Evolutionary conservation across 1,140 invertebrate species (phyloP).

Genomic region (Drosophila eugracilis): DNA sequence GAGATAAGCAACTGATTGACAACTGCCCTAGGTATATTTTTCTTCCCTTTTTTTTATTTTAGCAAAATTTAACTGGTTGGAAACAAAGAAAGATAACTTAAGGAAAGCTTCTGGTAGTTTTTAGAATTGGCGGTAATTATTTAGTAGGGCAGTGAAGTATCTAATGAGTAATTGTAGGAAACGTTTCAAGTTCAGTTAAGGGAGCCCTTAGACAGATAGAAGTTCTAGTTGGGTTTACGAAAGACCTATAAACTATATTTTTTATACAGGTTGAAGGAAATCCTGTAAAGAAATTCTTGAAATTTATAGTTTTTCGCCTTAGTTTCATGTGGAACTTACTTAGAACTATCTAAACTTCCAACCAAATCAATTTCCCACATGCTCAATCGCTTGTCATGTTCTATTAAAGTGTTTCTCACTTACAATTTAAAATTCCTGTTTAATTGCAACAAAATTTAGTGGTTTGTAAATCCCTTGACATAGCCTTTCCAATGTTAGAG

Average conservation of each 20-base stretch:
- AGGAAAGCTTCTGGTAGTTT: conserved; percentile 8
- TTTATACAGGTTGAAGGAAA: too few relatives aligned
- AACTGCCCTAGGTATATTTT: conserved; percentile 13
- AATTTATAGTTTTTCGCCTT: too few relatives aligned
- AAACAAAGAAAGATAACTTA: conserved; percentile 28
- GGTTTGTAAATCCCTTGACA: not conserved
- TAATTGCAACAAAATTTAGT: not conserved
- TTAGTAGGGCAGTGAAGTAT: not conserved
- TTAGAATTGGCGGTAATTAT: not conserved
- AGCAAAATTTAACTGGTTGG: conserved; percentile 2
- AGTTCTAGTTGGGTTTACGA: too few relatives aligned
- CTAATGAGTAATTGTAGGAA: not conserved
- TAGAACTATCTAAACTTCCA: not conserved
- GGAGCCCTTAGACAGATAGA: not conserved
- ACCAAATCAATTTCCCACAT: not conserved
- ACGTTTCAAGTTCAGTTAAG: not conserved
- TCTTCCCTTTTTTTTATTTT: conserved; percentile 7
- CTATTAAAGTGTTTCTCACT: not conserved
- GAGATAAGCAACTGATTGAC: conserved; percentile 51
- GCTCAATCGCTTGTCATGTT: not conserved
- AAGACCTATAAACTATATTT: too few relatives aligned
- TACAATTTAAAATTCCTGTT: not conserved
- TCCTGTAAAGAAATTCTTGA: too few relatives aligned
- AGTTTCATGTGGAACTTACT: not conserved
- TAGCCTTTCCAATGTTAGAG: not conserved